A percentile compares a stretch with the other conserved stretches of the same genome.
phyloP scores from a whole-genome alignment of 2,888 invertebrate genomes.

The Spisula solida region DNA sequence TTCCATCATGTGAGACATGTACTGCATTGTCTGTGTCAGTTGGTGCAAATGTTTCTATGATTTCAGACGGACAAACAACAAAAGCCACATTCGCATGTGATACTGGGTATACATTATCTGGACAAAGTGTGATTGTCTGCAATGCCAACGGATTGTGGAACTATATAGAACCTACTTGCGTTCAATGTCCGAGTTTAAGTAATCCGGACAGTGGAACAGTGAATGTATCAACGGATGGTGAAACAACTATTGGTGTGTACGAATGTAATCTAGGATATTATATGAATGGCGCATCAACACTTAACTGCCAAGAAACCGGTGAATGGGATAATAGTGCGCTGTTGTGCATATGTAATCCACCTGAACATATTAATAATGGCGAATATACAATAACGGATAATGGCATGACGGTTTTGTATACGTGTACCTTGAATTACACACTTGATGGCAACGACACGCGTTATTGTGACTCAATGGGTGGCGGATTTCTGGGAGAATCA shows the following conservation, averaged over 20 bases:
- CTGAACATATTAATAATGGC: constrained; percentile 30
- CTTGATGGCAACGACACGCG: constrained; percentile 28
- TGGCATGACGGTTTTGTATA: constrained; percentile 39
- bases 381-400: constrained; percentile 27
- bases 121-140: constrained; percentile 44
- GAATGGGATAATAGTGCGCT: constrained; percentile 41
- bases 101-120: constrained; percentile 51
- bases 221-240: constrained; percentile 47
- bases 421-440: constrained; percentile 40
- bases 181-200: constrained; percentile 41
- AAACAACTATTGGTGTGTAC: constrained; percentile 43
- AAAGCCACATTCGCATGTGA: constrained; percentile 55
- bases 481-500: constrained; percentile 33
- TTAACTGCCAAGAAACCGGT: constrained; percentile 44
- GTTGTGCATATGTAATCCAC: constrained; percentile 44
- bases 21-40: constrained; percentile 9
- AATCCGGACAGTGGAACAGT: constrained; percentile 50
- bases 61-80: constrained; percentile 18
- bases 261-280: constrained; percentile 49
- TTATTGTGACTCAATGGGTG: constrained; percentile 19
- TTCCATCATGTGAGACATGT: constrained; percentile 56
- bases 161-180: constrained; percentile 51
- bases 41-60: constrained; percentile 25
- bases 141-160: constrained; percentile 60
- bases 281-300: constrained; percentile 35